These are phyloP conservation scores for Pogonus chalceus DNA, from an alignment of 1,140 invertebrate genomes.

Conservation along the genomic window DNA sequence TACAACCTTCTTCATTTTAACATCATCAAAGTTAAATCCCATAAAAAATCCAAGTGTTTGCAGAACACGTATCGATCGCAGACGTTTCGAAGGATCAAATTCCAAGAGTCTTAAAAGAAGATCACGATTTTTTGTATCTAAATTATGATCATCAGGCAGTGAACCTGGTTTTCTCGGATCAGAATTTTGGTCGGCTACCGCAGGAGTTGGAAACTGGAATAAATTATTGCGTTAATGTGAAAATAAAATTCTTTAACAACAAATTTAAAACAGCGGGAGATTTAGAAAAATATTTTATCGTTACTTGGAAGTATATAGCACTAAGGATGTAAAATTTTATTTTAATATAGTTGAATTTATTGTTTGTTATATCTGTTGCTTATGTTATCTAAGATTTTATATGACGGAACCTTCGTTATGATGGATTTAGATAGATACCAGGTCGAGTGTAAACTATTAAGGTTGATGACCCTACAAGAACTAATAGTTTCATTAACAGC, in stretches of 20 bases:
- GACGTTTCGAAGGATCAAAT: constrained; percentile 33
- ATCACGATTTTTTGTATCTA: constrained; percentile 32
- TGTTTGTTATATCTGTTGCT: no score
- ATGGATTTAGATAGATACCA: not conserved
- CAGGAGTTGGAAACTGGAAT: not conserved
- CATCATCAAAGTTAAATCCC: constrained; percentile 37
- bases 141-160: constrained; percentile 23
- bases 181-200: not conserved
- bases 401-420: not conserved
- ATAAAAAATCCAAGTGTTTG: constrained; percentile 41
- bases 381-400: no score
- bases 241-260: no score
- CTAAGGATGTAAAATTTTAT: no score
- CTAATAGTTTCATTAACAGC: not conserved
- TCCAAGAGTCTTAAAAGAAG: constrained; percentile 36
- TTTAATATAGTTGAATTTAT: no score
- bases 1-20: constrained; percentile 24
- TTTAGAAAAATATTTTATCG: no score
- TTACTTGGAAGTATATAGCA: no score
- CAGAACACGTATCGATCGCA: constrained; percentile 37
- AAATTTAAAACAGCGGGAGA: no score
- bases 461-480: not conserved
- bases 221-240: no score
- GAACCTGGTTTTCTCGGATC: not conserved
- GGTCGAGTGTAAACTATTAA: not conserved